A percentile compares a stretch with the other conserved stretches of the same genome.
These are phyloP conservation scores for Cnemophilus loriae DNA, from an alignment of 2,113 vertebrate genomes.

Conservation along the genomic window DNA sequence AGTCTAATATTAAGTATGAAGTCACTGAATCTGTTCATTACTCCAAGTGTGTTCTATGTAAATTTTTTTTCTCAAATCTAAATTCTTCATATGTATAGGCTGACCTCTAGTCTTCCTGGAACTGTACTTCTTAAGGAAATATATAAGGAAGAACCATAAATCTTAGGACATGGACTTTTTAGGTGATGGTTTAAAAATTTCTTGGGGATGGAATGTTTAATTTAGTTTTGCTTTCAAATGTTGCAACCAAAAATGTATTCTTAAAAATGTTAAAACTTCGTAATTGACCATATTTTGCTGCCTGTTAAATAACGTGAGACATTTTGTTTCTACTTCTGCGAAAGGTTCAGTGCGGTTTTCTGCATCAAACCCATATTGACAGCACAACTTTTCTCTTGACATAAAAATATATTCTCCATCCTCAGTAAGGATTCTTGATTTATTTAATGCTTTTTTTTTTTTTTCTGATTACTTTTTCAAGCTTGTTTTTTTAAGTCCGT, in stretches of 20 bases:
- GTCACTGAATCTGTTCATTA: background rate
- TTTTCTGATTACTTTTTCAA: background rate
- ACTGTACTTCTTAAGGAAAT: background rate
- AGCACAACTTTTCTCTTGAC: background rate
- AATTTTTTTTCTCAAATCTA: background rate
- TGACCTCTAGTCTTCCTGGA: background rate
- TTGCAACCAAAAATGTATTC: background rate
- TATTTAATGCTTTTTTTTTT: background rate
- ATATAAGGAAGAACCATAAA: background rate
- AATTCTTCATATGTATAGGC: background rate
- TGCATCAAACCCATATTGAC: background rate
- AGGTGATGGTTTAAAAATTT: background rate
- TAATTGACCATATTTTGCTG: background rate
- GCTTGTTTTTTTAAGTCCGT: background rate
- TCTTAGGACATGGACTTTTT: background rate
- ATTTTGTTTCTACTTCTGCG: background rate
- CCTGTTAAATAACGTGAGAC: rapidly evolving
- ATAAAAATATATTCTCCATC: background rate
- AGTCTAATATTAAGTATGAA: background rate
- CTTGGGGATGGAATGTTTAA: background rate
- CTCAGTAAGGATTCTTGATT: background rate
- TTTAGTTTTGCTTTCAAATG: background rate
- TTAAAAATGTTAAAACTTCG: background rate
- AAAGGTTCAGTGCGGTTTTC: background rate
- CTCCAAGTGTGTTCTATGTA: background rate